Evolutionary conservation across 2,888 invertebrate genomes (phyloP).

Genomic region (Erebia epiphron): DNA sequence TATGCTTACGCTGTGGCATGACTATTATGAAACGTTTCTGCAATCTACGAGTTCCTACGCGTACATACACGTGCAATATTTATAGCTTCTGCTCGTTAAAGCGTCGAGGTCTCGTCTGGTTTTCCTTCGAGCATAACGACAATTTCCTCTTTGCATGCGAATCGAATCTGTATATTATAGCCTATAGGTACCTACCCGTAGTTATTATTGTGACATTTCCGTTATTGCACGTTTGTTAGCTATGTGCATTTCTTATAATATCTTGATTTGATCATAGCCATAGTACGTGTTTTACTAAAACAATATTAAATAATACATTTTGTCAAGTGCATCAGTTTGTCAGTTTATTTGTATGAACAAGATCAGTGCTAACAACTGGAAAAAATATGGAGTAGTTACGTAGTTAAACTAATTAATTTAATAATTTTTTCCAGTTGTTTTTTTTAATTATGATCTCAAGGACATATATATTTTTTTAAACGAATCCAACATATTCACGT

Average conservation of each 20-base stretch:
- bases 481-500: no score
- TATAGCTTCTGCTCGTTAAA: conserved; percentile 28
- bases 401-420: no score
- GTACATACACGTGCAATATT: conserved; percentile 1
- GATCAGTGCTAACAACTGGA: no score
- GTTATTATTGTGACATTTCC: conserved; percentile 5
- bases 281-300: not conserved
- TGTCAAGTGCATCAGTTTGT: no score
- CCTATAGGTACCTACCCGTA: not conserved
- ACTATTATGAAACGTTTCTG: not conserved
- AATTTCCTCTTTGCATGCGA: conserved; percentile 30
- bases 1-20: not conserved
- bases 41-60: not conserved
- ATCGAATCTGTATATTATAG: conserved; percentile 16
- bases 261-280: not conserved
- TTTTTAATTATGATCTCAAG: no score
- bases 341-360: no score
- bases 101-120: conserved; percentile 32
- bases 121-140: conserved; percentile 30
- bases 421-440: no score
- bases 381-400: no score
- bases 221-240: not conserved
- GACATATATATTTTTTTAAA: no score
- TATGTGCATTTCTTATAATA: not conserved
- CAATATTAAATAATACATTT: no score